Conservation (phyloP, 92 coral and sea anemone genomes). For the Phenganax subtilis region DNA sequence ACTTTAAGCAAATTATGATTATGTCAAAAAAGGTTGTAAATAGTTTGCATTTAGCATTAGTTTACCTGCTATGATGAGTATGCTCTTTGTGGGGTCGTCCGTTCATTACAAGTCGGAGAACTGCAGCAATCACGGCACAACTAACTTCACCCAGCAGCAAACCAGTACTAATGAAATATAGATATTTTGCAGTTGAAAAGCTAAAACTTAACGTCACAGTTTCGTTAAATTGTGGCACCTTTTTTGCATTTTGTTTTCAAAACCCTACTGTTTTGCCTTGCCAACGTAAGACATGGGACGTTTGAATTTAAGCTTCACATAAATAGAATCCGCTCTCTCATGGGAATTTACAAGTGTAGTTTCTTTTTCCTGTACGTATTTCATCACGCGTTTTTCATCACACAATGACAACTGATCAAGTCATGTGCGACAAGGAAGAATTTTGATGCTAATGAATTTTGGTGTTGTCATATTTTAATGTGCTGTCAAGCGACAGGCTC, state of each 20-base stretch:
- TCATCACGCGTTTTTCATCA: too few relatives aligned
- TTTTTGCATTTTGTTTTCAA: constrained; percentile 28
- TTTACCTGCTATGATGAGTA: constrained; percentile 12
- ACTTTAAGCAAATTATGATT: neutral
- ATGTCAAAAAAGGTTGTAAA: neutral
- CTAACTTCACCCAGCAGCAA: neutral
- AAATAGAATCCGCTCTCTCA: neutral
- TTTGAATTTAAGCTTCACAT: constrained; percentile 16
- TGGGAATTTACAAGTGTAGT: neutral
- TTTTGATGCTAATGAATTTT: too few relatives aligned
- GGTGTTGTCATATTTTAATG: too few relatives aligned
- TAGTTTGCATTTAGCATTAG: neutral
- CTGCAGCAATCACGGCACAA: neutral
- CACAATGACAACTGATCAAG: too few relatives aligned
- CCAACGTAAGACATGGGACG: constrained; percentile 26
- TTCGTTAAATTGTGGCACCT: constrained; percentile 18
- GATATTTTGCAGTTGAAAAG: neutral
- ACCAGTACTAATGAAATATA: neutral
- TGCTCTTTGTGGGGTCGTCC: constrained; percentile 22
- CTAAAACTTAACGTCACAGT: neutral
- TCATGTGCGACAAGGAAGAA: too few relatives aligned
- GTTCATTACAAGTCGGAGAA: constrained; percentile 10
- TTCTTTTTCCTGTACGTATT: neutral
- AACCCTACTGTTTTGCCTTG: constrained; percentile 29
- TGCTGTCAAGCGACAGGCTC: too few relatives aligned